phyloP scores from a whole-genome alignment of 2,888 invertebrate genomes.

The Leptothorax acervorum region DNA sequence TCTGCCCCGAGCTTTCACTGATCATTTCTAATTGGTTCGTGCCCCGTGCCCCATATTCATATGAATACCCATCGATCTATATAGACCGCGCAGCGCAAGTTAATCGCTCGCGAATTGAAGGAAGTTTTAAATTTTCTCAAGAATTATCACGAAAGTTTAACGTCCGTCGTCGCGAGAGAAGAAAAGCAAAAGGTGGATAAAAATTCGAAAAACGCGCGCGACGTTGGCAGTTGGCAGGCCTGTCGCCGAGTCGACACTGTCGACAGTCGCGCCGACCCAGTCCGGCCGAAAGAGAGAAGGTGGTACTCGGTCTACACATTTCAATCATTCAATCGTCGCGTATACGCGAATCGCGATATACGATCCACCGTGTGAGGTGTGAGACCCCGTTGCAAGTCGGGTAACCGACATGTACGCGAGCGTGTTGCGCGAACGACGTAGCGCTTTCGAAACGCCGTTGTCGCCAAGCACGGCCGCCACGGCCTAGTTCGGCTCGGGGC shows the following conservation, averaged over 20 bases:
- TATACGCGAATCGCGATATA: slow-evolving; percentile 66
- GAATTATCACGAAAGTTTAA: too few relatives aligned
- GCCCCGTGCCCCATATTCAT: too few relatives aligned
- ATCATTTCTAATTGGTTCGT: too few relatives aligned
- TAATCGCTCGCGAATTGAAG: too few relatives aligned
- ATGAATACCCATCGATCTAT: too few relatives aligned
- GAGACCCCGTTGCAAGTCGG: slow-evolving; percentile 82
- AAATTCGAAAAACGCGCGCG: neutral
- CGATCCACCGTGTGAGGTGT: slow-evolving; percentile 74
- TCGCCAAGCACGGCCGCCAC: slow-evolving; percentile 68
- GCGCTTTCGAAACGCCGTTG: slow-evolving; percentile 71
- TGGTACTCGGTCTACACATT: slow-evolving; percentile 75
- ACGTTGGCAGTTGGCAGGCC: neutral
- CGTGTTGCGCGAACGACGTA: slow-evolving; percentile 75
- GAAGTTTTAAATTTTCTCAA: too few relatives aligned
- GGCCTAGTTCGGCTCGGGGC: slow-evolving; percentile 21
- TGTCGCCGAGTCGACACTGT: neutral
- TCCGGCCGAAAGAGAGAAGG: slow-evolving; percentile 68
- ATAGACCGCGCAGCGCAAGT: too few relatives aligned
- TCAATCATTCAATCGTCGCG: slow-evolving; percentile 54
- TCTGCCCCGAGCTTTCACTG: too few relatives aligned
- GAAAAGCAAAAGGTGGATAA: too few relatives aligned
- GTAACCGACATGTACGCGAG: slow-evolving; percentile 81
- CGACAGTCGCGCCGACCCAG: too few relatives aligned
- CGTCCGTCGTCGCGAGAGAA: neutral